A percentile compares a stretch with the other conserved stretches of the same genome.
Conservation (phyloP, 2,113 vertebrate species). For the Amblyopsis rosae region DNA sequence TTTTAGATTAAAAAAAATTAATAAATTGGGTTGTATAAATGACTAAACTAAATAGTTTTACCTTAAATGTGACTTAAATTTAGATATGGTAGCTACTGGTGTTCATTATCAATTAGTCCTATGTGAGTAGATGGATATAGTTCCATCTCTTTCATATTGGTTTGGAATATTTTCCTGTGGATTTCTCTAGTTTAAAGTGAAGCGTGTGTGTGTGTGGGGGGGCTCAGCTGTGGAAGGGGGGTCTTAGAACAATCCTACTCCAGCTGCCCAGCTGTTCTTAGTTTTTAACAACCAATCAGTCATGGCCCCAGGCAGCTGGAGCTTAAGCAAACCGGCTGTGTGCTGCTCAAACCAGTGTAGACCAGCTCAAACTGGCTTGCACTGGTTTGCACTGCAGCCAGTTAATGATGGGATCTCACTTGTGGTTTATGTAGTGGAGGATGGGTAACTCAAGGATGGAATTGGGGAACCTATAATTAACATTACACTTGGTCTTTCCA, state of each 20-base stretch:
- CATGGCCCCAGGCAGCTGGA: conserved; percentile 62
- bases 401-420: conserved; percentile 43
- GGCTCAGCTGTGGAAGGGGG: conserved; percentile 2
- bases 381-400: conserved; percentile 65
- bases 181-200: background rate
- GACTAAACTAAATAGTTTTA: no score
- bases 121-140: no score
- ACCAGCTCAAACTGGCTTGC: conserved; percentile 69
- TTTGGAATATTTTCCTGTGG: background rate
- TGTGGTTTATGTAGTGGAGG: conserved; percentile 44
- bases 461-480: conserved; percentile 24
- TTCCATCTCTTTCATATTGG: background rate
- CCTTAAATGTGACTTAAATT: no score
- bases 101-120: no score
- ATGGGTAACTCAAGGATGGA: conserved; percentile 12
- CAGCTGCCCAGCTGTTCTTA: conserved; percentile 60
- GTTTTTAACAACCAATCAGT: conserved; percentile 52
- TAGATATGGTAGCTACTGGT: no score
- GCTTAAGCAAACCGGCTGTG: conserved; percentile 72
- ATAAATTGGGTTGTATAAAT: no score
- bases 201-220: conserved; percentile 1
- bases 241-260: conserved; percentile 39
- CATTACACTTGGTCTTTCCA: background rate
- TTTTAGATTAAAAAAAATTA: no score
- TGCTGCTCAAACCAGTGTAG: conserved; percentile 68